These are phyloP conservation scores for Athrips mouffetella DNA, from an alignment of 2,888 invertebrate genomes.

Conservation along the genomic window DNA sequence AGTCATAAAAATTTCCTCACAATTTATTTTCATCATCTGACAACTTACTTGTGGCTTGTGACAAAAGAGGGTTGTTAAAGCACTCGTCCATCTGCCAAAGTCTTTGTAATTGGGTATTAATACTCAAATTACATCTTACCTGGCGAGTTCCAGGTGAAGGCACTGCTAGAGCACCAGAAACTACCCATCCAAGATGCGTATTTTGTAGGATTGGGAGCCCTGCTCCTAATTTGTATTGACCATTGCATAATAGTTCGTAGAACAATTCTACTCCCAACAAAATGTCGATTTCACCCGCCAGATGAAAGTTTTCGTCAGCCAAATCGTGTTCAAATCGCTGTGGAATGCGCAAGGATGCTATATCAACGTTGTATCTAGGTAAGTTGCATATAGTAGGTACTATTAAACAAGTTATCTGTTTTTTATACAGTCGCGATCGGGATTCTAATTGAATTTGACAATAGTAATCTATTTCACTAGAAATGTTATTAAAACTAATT, in stretches of 20 bases:
- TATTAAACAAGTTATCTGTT: slow-evolving; percentile 11
- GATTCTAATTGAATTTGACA: background rate
- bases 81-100: background rate
- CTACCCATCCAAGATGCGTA: slow-evolving; percentile 16
- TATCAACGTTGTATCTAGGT: background rate
- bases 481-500: background rate
- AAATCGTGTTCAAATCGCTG: background rate
- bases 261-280: slow-evolving; percentile 16
- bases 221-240: slow-evolving; percentile 11
- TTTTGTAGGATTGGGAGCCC: slow-evolving; percentile 13
- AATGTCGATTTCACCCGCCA: slow-evolving; percentile 3
- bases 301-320: slow-evolving; percentile 11
- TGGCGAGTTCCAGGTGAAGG: background rate
- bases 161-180: slow-evolving; percentile 10
- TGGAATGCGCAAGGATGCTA: slow-evolving; percentile 9
- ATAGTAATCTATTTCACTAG: background rate
- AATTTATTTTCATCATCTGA: slow-evolving; percentile 7
- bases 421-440: background rate
- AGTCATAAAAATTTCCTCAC: slow-evolving; percentile 3
- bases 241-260: slow-evolving; percentile 14
- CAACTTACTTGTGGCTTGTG: background rate
- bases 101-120: slow-evolving; percentile 6
- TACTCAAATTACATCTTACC: background rate
- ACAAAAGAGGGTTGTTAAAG: no score
- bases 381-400: slow-evolving; percentile 15